Evolutionary conservation across 2,797 vertebrate species (phyloP), one percentile per base, ranked within the genome.

Genomic region (Crax fasciolata): DNA sequence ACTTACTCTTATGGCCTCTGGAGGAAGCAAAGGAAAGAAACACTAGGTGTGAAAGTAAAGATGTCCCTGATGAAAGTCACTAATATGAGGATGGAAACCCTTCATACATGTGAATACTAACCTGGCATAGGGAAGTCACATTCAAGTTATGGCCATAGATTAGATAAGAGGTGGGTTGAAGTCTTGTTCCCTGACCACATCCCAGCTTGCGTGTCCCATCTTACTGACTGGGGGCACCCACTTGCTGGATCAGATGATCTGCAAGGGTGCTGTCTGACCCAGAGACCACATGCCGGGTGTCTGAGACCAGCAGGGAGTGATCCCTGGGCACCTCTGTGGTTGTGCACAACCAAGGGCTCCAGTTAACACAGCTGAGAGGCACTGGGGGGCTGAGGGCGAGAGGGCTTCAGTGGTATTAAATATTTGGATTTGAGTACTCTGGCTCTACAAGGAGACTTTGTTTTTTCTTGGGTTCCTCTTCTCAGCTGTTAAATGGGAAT

Each of bases 281-380:
- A 21, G 59, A 25, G n/a, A n/a, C 23, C 21, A 67, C 1, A 1
- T 46, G 6, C 49, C 2, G 52, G 4, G 20, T 61, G 21, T 1
- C 1, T 0, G 1, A 59, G 61, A 46, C 8, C 2, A 4, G 14
- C 15, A 77, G 24, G 5, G 2, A 2, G 81, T 27, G 63, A 8
- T 7, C 55, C 23, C 23, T 48, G n/a, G 27, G 8, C 21, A 71
- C 2, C 9, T 57, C 59, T 68, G 54, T 49, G 13, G 3, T 43
- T 65, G 0, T 1, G 25, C 19, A 19, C 15, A 16, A 32, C 11
- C 1, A 0, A 65, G 9, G 23, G 32, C 30, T 87, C 67, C 62
- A 61, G 58, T 20, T 57, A 16, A 82, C 30, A 55, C 28, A 57
- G 16, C 16, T 38, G 27, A 74, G 54, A 75, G 24, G 32, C 25